Percentiles rank a stretch among this genome's conserved stretches.
These are phyloP conservation scores for Macrophya annulata DNA, from an alignment of 2,888 invertebrate genomes.

Conservation along the genomic window DNA sequence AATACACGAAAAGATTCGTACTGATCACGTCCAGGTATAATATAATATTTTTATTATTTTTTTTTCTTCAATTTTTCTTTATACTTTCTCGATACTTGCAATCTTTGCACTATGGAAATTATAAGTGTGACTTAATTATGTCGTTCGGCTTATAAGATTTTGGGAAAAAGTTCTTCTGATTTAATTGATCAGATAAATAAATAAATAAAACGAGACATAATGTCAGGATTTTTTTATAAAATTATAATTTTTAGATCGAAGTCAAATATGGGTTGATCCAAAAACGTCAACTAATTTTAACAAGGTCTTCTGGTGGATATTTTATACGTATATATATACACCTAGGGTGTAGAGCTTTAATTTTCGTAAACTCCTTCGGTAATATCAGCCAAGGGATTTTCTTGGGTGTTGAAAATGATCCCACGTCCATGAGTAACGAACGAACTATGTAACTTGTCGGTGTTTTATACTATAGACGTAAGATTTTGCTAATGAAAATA, in stretches of 20 bases:
- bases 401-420: not conserved
- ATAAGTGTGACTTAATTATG: not conserved
- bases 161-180: not conserved
- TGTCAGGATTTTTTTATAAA: not conserved
- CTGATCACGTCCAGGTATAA: not conserved
- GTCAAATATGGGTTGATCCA: not conserved
- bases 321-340: not conserved
- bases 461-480: slow-evolving; percentile 17
- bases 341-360: not conserved
- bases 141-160: not conserved
- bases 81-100: not conserved
- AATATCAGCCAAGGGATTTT: slow-evolving; percentile 1
- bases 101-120: not conserved
- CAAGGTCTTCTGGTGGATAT: not conserved
- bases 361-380: not conserved
- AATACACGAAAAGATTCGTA: not conserved
- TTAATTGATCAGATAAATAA: not conserved
- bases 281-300: not conserved
- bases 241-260: not conserved
- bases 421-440: not conserved
- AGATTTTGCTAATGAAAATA: slow-evolving; percentile 43
- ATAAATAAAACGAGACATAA: not conserved
- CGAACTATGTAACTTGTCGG: slow-evolving; percentile 22
- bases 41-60: not conserved
- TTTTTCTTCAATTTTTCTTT: not conserved